Conservation (phyloP, 2,888 invertebrate species). For the Silvanus unidentatus region DNA sequence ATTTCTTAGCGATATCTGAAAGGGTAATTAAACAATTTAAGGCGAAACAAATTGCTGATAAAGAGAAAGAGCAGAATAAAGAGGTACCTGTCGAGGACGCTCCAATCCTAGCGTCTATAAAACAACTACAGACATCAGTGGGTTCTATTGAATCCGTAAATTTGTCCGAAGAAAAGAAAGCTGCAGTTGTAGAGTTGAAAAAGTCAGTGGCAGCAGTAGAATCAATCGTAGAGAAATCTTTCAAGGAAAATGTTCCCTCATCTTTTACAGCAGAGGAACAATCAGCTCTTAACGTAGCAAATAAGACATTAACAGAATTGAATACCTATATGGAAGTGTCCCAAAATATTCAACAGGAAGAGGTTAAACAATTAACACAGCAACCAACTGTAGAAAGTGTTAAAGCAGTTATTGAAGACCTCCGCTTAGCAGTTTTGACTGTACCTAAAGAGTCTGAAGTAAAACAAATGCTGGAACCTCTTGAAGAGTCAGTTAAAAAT, state of each 20-base stretch:
- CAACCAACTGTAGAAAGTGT: conserved; percentile 29
- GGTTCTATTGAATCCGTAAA: conserved; percentile 31
- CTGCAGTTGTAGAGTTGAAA: conserved; percentile 34
- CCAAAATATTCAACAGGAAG: conserved; percentile 15
- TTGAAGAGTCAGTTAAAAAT: conserved; percentile 42
- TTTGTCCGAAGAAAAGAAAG: conserved; percentile 28
- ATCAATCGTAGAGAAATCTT: conserved; percentile 20
- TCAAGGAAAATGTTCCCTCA: background rate
- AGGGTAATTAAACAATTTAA: too few species aligned
- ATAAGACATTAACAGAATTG: conserved; percentile 32
- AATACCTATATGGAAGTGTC: conserved; percentile 26
- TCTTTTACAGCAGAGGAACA: conserved; percentile 28
- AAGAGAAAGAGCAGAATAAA: background rate
- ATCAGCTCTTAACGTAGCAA: conserved; percentile 31
- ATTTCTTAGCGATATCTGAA: too few species aligned
- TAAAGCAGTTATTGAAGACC: conserved; percentile 37
- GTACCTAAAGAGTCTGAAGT: conserved; percentile 35
- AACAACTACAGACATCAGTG: conserved; percentile 29
- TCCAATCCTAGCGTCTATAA: conserved; percentile 27
- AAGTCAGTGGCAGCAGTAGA: conserved; percentile 34
- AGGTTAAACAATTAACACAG: background rate
- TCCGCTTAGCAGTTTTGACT: conserved; percentile 37
- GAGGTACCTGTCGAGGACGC: conserved; percentile 8
- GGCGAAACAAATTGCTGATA: background rate
- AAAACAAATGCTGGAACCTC: conserved; percentile 36